phyloP scores from a whole-genome alignment of 2,888 invertebrate species.

The Junonia oenone region DNA sequence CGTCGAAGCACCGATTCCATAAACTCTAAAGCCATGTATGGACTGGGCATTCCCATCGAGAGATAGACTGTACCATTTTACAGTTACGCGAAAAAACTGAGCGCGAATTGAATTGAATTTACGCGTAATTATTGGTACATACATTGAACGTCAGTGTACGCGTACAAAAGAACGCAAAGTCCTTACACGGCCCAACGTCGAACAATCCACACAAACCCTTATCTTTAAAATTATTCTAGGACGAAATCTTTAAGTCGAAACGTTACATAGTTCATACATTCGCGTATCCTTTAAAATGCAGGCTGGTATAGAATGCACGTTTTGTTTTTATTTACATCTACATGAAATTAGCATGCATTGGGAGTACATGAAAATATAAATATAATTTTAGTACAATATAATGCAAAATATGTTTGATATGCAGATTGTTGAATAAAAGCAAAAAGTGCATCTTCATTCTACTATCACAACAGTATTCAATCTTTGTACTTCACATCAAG shows the following conservation, averaged over 20 bases:
- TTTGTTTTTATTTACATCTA: slow-evolving; percentile 11
- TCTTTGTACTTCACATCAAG: slow-evolving; percentile 57
- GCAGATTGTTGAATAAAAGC: slow-evolving; percentile 15
- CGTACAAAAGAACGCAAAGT: neutral
- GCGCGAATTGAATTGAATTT: no score
- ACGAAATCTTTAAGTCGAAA: slow-evolving; percentile 44
- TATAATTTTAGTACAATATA: slow-evolving; percentile 10
- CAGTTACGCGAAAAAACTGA: no score
- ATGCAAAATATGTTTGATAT: slow-evolving; percentile 7
- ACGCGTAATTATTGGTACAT: no score
- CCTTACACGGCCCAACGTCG: neutral
- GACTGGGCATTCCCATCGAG: no score
- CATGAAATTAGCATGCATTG: slow-evolving; percentile 5
- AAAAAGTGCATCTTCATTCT: slow-evolving; percentile 32
- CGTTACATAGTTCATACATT: slow-evolving; percentile 41
- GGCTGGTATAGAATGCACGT: slow-evolving; percentile 34
- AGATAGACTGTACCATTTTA: no score
- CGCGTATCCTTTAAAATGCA: slow-evolving; percentile 34
- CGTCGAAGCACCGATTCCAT: slow-evolving; percentile 44
- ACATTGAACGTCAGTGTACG: no score
- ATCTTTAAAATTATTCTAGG: slow-evolving; percentile 28
- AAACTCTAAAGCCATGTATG: neutral
- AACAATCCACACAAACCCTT: slow-evolving; percentile 30
- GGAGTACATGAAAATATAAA: slow-evolving; percentile 6
- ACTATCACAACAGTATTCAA: slow-evolving; percentile 44